Conservation (phyloP, 2,888 invertebrate genomes). For the Panopea generosa region DNA sequence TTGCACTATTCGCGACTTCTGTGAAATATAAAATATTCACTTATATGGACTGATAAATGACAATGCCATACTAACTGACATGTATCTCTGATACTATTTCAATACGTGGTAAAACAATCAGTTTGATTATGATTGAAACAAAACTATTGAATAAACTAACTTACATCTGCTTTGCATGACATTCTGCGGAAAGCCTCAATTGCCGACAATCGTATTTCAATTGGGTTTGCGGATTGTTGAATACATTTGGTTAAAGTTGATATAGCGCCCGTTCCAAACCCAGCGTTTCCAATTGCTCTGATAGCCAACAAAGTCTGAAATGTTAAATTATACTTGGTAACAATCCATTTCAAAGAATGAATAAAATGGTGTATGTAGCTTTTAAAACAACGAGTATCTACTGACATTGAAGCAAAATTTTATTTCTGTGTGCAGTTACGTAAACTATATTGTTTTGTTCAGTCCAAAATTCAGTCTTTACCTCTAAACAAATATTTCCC, state of each 20-base stretch:
- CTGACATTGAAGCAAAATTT: background rate
- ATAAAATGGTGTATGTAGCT: background rate
- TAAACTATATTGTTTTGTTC: no score
- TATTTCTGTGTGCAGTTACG: no score
- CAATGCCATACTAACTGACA: background rate
- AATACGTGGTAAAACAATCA: no score
- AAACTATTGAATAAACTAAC: slow-evolving; percentile 32
- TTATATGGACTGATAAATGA: background rate
- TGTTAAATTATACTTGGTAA: background rate
- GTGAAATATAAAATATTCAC: slow-evolving; percentile 26
- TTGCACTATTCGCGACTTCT: slow-evolving; percentile 86
- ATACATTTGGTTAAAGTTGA: slow-evolving; percentile 76
- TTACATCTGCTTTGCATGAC: slow-evolving; percentile 87
- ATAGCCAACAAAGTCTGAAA: slow-evolving; percentile 89
- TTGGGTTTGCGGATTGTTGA: slow-evolving; percentile 87
- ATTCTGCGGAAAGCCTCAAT: slow-evolving; percentile 92
- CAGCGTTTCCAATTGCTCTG: slow-evolving; percentile 96
- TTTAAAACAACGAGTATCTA: background rate
- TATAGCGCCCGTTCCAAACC: slow-evolving; percentile 87
- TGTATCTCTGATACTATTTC: no score
- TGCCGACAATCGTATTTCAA: slow-evolving; percentile 91
- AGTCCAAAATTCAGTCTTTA: no score
- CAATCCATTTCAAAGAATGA: background rate
- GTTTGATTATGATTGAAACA: no score
- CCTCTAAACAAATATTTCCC: no score